These are phyloP conservation scores for Heliconius congener DNA, from an alignment of 1,140 invertebrate genomes.

Conservation along the genomic window DNA sequence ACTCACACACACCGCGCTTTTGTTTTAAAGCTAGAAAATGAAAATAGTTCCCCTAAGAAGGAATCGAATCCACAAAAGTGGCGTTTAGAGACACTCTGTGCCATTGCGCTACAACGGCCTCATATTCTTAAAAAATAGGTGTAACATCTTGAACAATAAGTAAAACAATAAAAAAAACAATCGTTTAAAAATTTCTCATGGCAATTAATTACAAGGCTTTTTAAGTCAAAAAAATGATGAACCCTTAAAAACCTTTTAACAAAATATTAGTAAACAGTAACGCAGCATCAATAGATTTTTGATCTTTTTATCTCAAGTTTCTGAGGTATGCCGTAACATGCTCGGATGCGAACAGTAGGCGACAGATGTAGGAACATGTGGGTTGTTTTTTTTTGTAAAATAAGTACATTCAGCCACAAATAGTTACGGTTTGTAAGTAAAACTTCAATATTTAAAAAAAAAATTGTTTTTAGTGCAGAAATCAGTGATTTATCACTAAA, in stretches of 20 bases:
- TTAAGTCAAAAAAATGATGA: not conserved
- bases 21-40: too few relatives aligned
- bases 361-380: conserved; percentile 30
- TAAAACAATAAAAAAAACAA: not conserved
- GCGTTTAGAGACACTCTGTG: too few relatives aligned
- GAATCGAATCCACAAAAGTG: too few relatives aligned
- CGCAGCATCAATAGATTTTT: not conserved
- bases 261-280: conserved; percentile 13
- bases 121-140: too few relatives aligned
- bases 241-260: conserved; percentile 27
- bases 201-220: not conserved
- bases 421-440: not conserved
- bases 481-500: too few relatives aligned
- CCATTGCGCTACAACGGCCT: too few relatives aligned
- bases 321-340: conserved; percentile 25
- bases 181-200: not conserved
- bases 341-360: conserved; percentile 26
- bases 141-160: not conserved
- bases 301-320: conserved; percentile 22
- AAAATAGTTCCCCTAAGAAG: too few relatives aligned
- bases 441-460: not conserved
- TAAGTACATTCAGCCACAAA: conserved; percentile 9
- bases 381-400: conserved; percentile 17
- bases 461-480: too few relatives aligned
- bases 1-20: too few relatives aligned